Conservation (phyloP, 2,113 vertebrate genomes). For the Megaceryle maxima region DNA sequence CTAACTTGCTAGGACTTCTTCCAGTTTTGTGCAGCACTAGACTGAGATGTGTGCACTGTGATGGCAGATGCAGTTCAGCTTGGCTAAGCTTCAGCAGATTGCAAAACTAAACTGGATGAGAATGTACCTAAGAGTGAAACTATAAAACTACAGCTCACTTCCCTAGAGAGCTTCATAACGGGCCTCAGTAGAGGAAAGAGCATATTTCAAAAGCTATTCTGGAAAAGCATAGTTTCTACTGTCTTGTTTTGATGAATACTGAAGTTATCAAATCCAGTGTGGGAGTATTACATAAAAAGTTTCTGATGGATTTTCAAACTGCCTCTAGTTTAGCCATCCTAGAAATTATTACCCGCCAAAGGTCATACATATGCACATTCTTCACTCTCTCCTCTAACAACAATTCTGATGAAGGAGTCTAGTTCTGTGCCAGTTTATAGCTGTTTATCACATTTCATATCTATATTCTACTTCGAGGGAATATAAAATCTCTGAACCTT, state of each 20-base stretch:
- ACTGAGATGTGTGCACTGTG: background rate
- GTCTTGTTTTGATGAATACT: background rate
- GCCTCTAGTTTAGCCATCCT: background rate
- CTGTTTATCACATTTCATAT: background rate
- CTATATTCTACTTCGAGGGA: background rate
- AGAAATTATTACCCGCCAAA: background rate
- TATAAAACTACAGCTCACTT: constrained; percentile 25
- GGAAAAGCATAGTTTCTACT: background rate
- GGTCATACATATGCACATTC: background rate
- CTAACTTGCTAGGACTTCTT: background rate
- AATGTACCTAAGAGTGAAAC: background rate
- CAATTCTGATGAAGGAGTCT: background rate
- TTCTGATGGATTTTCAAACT: background rate
- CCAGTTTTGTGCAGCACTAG: background rate
- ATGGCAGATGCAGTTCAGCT: background rate
- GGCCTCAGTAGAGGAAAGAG: background rate
- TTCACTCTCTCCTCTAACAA: background rate
- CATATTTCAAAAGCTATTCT: background rate
- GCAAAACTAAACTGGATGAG: constrained; percentile 18
- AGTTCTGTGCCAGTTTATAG: background rate
- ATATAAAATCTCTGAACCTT: background rate
- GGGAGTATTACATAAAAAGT: background rate
- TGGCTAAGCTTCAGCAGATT: constrained; percentile 17
- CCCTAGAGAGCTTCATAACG: constrained; percentile 36
- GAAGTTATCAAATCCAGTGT: background rate